Percentiles rank a stretch among this genome's conserved stretches.
phyloP scores from a whole-genome alignment of 2,888 invertebrate species.

The Perdita meconis region DNA sequence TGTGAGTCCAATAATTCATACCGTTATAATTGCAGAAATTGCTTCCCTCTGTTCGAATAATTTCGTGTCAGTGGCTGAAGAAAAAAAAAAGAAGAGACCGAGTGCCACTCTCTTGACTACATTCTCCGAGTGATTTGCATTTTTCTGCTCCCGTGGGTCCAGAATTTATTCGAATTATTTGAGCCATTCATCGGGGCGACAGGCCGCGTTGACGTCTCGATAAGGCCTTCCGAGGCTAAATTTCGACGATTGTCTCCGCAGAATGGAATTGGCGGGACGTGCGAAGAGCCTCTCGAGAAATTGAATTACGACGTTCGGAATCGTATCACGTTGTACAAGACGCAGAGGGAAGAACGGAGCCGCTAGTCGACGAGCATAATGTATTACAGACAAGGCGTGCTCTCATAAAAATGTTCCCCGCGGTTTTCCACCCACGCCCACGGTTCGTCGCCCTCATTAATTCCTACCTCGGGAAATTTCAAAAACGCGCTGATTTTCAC shows the following conservation, averaged over 20 bases:
- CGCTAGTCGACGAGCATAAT: conserved; percentile 31
- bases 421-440: conserved; percentile 1
- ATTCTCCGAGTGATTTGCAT: conserved; percentile 17
- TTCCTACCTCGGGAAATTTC: conserved; percentile 36
- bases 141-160: neutral
- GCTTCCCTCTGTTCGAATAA: too few relatives aligned
- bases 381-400: conserved; percentile 44
- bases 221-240: conserved; percentile 9
- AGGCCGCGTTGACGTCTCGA: conserved; percentile 16
- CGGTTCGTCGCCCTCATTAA: conserved; percentile 41
- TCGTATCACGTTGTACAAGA: conserved; percentile 63
- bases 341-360: conserved; percentile 6
- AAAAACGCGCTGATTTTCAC: conserved; percentile 44
- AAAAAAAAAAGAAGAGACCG: neutral
- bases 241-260: conserved; percentile 39
- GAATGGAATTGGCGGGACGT: conserved; percentile 54
- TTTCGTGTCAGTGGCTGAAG: neutral
- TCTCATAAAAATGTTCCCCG: conserved; percentile 67
- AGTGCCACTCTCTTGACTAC: neutral
- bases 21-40: neutral
- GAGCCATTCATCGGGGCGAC: conserved; percentile 8
- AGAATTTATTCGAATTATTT: conserved; percentile 27
- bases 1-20: too few relatives aligned
- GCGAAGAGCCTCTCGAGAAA: conserved; percentile 63
- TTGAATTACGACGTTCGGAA: conserved; percentile 72